Evolutionary conservation across 2,113 vertebrate species (phyloP).

Genomic region (Oceanodroma tethys): DNA sequence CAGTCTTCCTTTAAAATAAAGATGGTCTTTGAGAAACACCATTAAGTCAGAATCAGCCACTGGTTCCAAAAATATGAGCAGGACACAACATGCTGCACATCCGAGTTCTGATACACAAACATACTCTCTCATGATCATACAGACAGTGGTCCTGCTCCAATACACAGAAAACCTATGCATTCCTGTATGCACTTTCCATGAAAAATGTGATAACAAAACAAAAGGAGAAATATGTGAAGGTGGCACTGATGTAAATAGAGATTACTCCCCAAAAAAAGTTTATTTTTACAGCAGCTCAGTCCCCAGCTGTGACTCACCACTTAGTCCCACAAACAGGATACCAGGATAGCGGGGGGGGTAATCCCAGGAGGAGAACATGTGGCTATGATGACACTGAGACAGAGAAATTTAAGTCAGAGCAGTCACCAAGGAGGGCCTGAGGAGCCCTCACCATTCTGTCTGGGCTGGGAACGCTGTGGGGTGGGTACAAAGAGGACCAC

Average conservation of each 20-base stretch:
- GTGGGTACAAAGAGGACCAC: background rate
- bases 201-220: background rate
- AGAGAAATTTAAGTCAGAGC: background rate
- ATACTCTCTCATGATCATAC: accelerated
- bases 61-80: background rate
- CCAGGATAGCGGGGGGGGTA: background rate
- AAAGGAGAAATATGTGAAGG: background rate
- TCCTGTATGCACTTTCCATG: background rate
- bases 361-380: too few relatives aligned
- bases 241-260: background rate
- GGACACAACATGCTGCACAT: background rate
- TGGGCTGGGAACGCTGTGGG: background rate
- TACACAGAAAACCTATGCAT: background rate
- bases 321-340: background rate
- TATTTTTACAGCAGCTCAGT: background rate
- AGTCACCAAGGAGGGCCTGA: background rate
- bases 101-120: background rate
- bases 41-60: background rate
- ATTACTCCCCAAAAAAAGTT: accelerated
- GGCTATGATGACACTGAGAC: background rate
- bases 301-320: background rate
- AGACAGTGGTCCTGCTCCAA: background rate
- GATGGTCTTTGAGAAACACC: background rate
- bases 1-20: background rate
- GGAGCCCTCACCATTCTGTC: background rate